These are phyloP conservation scores for Prolemur simus DNA, from an alignment of 2,113 vertebrate genomes.

Conservation along the genomic window DNA sequence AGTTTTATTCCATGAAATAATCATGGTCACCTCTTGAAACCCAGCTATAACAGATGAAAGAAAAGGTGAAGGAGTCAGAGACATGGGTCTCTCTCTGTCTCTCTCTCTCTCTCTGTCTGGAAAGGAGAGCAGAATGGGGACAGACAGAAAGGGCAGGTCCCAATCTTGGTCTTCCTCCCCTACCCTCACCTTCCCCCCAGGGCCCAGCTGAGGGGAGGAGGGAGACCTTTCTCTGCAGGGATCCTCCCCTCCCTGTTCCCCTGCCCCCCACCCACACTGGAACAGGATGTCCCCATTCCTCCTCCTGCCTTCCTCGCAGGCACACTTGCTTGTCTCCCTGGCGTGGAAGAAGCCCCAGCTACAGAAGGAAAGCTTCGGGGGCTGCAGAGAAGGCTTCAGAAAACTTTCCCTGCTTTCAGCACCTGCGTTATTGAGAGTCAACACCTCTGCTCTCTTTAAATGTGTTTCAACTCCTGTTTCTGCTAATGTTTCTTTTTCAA, in stretches of 20 bases:
- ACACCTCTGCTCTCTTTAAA: not conserved
- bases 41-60: not conserved
- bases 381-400: rapidly evolving
- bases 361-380: not conserved
- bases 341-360: not conserved
- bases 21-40: not conserved
- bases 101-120: not conserved
- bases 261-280: rapidly evolving
- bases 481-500: not conserved
- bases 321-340: rapidly evolving
- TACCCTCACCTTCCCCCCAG: not conserved
- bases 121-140: not conserved
- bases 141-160: not conserved
- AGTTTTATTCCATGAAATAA: too few species aligned
- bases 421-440: not conserved
- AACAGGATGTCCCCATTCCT: not conserved
- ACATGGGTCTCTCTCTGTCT: not conserved
- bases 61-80: not conserved
- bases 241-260: not conserved
- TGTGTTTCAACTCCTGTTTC: not conserved
- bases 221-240: not conserved
- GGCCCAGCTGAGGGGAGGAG: not conserved
- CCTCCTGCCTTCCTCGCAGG: not conserved
- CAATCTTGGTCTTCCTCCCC: not conserved
- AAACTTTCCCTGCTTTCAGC: not conserved